Evolutionary conservation across 2,888 invertebrate genomes (phyloP).

Genomic region (Nephrocerus scutellatus): DNA sequence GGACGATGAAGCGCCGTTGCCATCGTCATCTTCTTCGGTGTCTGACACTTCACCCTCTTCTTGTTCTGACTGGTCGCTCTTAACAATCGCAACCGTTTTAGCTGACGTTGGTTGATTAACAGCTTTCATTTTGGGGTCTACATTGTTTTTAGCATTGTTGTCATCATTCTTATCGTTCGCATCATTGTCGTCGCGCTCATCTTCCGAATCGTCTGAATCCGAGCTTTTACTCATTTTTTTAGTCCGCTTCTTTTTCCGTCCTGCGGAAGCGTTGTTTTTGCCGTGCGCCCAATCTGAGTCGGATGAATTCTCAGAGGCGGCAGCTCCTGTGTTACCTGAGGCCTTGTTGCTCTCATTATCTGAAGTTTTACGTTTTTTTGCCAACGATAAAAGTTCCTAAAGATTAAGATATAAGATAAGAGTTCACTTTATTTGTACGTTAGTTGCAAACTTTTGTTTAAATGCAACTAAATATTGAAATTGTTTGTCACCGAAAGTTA

Average conservation of each 20-base stretch:
- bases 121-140: constrained; percentile 37
- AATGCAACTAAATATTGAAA: too few species aligned
- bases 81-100: constrained; percentile 39
- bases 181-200: constrained; percentile 33
- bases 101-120: constrained; percentile 32
- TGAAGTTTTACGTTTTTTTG: constrained; percentile 66
- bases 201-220: constrained; percentile 45
- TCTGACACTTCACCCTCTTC: constrained; percentile 85
- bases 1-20: constrained; percentile 42
- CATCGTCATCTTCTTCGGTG: constrained; percentile 49
- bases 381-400: constrained; percentile 72
- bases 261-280: constrained; percentile 37
- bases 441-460: too few species aligned
- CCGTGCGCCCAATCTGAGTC: constrained; percentile 51
- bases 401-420: too few species aligned
- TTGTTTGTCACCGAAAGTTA: too few species aligned
- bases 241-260: constrained; percentile 47
- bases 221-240: constrained; percentile 36
- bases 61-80: constrained; percentile 51
- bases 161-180: constrained; percentile 37
- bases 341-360: constrained; percentile 47
- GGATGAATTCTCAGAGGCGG: constrained; percentile 50
- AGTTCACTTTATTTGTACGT: too few species aligned
- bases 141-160: constrained; percentile 15
- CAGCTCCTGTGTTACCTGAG: constrained; percentile 46